A percentile compares a stretch with the other conserved stretches of the same genome.
Conservation (phyloP, 2,797 vertebrate genomes). For the Gymnoscopelus microlampas region DNA sequence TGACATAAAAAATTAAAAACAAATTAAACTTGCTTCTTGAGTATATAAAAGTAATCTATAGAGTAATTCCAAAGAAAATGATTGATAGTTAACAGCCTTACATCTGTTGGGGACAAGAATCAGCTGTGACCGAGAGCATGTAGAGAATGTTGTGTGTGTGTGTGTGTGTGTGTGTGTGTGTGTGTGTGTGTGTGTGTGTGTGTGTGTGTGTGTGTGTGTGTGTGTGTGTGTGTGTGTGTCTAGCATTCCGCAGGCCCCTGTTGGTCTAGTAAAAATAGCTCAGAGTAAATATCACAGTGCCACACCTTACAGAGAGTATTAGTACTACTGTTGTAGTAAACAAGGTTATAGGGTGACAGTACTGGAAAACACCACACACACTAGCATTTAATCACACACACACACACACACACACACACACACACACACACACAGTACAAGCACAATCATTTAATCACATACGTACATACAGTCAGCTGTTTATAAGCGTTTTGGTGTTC, state of each 20-base stretch:
- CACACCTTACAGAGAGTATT: conserved; percentile 28
- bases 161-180: not conserved
- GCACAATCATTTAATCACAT: too few species aligned
- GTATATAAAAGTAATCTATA: too few species aligned
- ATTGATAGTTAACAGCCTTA: too few species aligned
- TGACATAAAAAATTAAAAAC: too few species aligned
- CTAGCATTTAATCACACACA: not conserved
- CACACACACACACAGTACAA: not conserved
- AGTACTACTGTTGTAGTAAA: conserved; percentile 35
- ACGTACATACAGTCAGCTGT: too few species aligned
- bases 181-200: not conserved
- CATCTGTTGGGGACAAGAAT: too few species aligned
- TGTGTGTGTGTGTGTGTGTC: not conserved
- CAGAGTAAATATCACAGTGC: conserved; percentile 36
- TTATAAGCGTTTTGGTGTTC: too few species aligned
- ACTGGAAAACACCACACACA: not conserved
- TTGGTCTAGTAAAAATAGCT: conserved; percentile 59
- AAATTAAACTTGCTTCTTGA: too few species aligned
- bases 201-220: not conserved
- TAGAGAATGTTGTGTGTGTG: not conserved
- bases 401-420: conserved; percentile 3
- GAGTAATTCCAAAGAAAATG: too few species aligned
- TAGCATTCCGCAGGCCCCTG: conserved; percentile 18
- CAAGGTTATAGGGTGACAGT: conserved; percentile 26
- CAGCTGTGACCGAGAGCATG: too few species aligned